Conservation (phyloP, 2,797 vertebrate genomes). For the Trematomus bernacchii region DNA sequence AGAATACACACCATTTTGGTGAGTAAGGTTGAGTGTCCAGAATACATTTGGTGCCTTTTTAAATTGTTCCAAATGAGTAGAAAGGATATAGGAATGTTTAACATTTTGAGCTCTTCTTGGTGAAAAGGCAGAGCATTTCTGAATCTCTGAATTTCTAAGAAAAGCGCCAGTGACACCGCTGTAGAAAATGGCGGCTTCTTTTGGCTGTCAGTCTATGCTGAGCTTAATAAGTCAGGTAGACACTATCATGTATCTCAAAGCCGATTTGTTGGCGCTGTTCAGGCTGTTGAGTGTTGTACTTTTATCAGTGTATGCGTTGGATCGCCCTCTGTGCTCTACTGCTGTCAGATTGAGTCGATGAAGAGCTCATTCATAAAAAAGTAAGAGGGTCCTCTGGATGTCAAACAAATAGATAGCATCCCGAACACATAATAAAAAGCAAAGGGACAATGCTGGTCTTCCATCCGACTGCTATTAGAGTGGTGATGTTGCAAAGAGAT, state of each 20-base stretch:
- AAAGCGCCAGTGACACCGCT: background rate
- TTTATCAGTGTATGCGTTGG: too few species aligned
- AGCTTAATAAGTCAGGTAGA: background rate
- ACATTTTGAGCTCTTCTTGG: background rate
- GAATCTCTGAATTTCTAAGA: background rate
- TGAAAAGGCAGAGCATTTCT: background rate
- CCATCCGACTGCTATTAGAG: too few species aligned
- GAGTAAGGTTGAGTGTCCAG: background rate
- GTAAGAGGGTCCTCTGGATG: too few species aligned
- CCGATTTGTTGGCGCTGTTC: too few species aligned
- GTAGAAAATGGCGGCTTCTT: background rate
- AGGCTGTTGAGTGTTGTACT: too few species aligned
- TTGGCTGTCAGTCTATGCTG: background rate
- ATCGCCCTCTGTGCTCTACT: too few species aligned
- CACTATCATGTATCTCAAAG: background rate
- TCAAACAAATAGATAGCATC: too few species aligned
- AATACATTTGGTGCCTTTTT: background rate
- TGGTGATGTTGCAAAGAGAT: too few species aligned
- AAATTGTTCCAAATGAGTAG: background rate
- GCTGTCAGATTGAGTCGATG: too few species aligned
- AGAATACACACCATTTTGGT: background rate
- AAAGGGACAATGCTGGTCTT: too few species aligned
- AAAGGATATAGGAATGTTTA: background rate
- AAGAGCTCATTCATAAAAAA: too few species aligned
- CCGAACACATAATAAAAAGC: too few species aligned